These are phyloP conservation scores for Leptopilina drosophilae DNA, from an alignment of 2,888 invertebrate species.

Conservation along the genomic window DNA sequence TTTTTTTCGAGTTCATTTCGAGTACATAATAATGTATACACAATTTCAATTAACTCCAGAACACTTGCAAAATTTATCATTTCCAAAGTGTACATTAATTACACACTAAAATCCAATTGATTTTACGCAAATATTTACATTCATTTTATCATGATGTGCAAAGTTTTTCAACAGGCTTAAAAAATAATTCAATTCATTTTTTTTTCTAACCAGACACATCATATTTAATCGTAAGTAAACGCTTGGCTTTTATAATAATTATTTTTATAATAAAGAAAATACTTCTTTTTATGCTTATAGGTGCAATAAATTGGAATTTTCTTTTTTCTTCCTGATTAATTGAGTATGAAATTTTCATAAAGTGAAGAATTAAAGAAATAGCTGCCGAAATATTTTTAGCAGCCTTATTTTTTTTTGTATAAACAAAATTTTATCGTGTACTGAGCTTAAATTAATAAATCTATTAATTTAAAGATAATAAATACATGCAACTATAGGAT, in stretches of 20 bases:
- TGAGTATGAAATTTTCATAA: not conserved
- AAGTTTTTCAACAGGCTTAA: not conserved
- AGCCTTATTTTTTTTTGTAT: not conserved
- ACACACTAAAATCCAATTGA: slow-evolving; percentile 10
- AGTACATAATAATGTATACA: not conserved
- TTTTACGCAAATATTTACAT: slow-evolving; percentile 5
- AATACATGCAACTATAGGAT: slow-evolving; percentile 3
- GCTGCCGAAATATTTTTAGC: not conserved
- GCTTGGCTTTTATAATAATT: not conserved
- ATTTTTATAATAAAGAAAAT: not conserved
- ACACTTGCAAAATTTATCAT: slow-evolving; percentile 1
- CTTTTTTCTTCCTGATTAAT: not conserved
- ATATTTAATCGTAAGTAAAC: not conserved
- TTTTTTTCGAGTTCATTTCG: not conserved
- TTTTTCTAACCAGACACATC: not conserved
- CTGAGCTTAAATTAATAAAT: slow-evolving; percentile 6
- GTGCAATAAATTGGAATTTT: not conserved
- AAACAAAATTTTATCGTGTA: not conserved
- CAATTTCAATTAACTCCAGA: not conserved
- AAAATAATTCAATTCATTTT: not conserved
- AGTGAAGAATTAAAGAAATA: not conserved
- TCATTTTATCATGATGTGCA: not conserved
- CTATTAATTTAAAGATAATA: not conserved
- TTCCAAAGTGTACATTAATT: slow-evolving; percentile 5
- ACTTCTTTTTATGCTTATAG: not conserved